These are phyloP conservation scores for Drosophila obscura DNA, from an alignment of 1,140 invertebrate species.

Conservation along the genomic window DNA sequence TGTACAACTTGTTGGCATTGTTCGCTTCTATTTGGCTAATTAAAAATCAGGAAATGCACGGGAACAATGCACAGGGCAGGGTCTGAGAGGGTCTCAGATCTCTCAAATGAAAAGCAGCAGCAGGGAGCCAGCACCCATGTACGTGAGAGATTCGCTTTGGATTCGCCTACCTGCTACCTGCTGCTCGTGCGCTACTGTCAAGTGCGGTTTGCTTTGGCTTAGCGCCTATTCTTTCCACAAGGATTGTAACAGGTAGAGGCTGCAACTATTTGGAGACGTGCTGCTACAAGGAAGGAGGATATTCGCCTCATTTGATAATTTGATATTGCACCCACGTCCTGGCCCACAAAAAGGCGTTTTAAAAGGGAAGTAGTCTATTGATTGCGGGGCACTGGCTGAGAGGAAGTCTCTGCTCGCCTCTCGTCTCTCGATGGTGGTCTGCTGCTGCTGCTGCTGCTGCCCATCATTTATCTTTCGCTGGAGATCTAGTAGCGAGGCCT, in stretches of 20 bases:
- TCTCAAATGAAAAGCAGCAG: not conserved
- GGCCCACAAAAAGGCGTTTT: conserved; percentile 7
- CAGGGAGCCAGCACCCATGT: conserved; percentile 16
- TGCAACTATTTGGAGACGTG: conserved; percentile 20
- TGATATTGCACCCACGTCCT: conserved; percentile 50
- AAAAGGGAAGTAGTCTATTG: conserved; percentile 23
- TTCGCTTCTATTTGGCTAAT: conserved; percentile 57
- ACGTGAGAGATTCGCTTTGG: conserved; percentile 36
- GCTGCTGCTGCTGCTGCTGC: no score
- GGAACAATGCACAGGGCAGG: conserved; percentile 34
- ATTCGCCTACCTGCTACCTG: conserved; percentile 26
- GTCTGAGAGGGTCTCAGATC: not conserved
- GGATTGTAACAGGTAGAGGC: conserved; percentile 37
- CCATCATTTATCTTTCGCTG: conserved; percentile 28
- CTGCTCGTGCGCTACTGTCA: conserved; percentile 44
- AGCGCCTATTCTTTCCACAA: conserved; percentile 31
- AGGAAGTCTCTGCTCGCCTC: not conserved
- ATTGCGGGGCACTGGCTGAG: not conserved
- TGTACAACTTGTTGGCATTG: conserved; percentile 35
- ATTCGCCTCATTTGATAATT: conserved; percentile 45
- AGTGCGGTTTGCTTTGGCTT: conserved; percentile 61
- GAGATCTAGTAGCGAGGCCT: conserved; percentile 19
- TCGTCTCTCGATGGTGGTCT: conserved; percentile 10
- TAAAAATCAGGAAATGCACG: conserved; percentile 70
- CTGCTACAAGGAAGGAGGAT: conserved; percentile 23